A percentile compares a stretch with the other conserved stretches of the same genome.
Conservation (phyloP, 2,113 vertebrate species). For the Trematomus loennbergii region DNA sequence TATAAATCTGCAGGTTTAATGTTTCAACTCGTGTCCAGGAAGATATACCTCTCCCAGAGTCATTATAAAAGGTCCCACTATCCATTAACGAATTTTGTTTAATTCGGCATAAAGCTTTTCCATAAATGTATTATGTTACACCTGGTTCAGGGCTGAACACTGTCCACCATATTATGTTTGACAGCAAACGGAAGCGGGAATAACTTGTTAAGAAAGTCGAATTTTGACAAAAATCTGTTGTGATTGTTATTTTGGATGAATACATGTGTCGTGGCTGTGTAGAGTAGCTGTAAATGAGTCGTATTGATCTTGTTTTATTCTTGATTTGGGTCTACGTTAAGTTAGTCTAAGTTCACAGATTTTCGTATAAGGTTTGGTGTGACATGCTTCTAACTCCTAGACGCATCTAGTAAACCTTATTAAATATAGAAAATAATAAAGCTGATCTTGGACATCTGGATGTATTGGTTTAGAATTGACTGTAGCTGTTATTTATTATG, state of each 20-base stretch:
- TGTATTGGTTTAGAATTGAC: background rate
- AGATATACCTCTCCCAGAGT: accelerated
- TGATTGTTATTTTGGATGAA: background rate
- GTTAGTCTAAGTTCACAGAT: background rate
- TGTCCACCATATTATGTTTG: background rate
- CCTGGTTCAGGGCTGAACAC: background rate
- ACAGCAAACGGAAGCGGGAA: background rate
- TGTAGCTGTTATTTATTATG: background rate
- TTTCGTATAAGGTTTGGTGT: background rate
- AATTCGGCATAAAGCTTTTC: conserved; percentile 15
- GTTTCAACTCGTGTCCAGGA: background rate
- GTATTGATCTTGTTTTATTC: background rate
- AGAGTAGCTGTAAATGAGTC: no score
- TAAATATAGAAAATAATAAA: background rate
- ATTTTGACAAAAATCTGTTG: background rate
- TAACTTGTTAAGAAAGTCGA: background rate
- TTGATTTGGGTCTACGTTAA: background rate
- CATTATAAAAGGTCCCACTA: accelerated
- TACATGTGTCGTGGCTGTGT: background rate
- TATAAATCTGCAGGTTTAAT: background rate
- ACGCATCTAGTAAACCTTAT: background rate
- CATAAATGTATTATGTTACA: background rate
- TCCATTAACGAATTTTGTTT: accelerated
- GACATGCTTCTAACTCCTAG: background rate
- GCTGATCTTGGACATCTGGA: background rate